A percentile compares a stretch with the other conserved stretches of the same genome.
Conservation (phyloP, 2,888 invertebrate species). For the Tuta absoluta region DNA sequence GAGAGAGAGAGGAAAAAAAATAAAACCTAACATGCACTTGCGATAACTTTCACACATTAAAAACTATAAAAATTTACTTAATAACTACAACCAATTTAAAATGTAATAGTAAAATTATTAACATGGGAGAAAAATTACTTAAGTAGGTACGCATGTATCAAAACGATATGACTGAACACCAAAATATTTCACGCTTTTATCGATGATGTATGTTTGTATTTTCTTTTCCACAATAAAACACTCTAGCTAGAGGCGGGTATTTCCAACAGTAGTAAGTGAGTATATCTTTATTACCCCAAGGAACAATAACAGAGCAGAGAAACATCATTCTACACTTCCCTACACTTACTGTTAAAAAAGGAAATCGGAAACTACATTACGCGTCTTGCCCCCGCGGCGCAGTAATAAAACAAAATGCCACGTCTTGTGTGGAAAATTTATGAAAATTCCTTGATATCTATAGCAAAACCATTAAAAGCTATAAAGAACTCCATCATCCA, state of each 20-base stretch:
- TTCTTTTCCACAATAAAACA: not conserved
- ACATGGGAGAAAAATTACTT: too few species aligned
- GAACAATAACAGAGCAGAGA: conserved; percentile 53
- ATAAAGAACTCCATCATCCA: not conserved
- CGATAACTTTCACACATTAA: too few species aligned
- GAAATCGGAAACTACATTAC: conserved; percentile 45
- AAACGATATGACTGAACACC: too few species aligned
- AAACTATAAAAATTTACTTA: too few species aligned
- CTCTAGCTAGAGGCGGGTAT: conserved; percentile 11
- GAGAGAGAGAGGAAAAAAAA: too few species aligned
- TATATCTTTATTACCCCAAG: conserved; percentile 50
- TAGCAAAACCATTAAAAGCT: conserved; percentile 15
- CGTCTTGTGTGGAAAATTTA: conserved; percentile 25
- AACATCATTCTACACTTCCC: conserved; percentile 60
- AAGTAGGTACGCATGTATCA: too few species aligned
- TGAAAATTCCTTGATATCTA: conserved; percentile 30
- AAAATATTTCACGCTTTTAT: not conserved
- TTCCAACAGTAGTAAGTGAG: conserved; percentile 11
- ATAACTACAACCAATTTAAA: too few species aligned
- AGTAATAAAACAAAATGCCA: conserved; percentile 42
- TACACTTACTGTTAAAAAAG: conserved; percentile 47
- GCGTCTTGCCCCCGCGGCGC: conserved; percentile 41
- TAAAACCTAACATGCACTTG: too few species aligned
- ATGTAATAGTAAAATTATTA: too few species aligned
- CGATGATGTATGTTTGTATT: not conserved